Base-by-base conservation (phyloP, 2,797 vertebrate genomes). In the Otolemur crassicaudatus region DNA sequence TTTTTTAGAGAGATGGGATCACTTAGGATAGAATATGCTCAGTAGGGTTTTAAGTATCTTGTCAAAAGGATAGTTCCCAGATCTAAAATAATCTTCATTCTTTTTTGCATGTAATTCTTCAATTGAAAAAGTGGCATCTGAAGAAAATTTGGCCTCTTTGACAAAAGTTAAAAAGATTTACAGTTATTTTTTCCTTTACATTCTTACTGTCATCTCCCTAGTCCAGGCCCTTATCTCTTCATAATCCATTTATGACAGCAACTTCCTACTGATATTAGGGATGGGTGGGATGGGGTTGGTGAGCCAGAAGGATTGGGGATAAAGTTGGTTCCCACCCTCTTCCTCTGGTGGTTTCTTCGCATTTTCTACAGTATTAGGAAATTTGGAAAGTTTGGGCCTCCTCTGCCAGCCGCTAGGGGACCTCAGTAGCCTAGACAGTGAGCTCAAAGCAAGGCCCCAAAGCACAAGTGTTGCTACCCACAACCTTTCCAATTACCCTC, bases 61-160 rank as follows among this genome's bases (percentile, higher is more conserved):
- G n/a, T 80, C 85, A 77, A 95, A 92, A 76, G 58, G 81, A 87
- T 86, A 96, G 95, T n/a, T 19, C 23, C 79, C 22, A 31, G 23
- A 87, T 94, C 92, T 69, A 65, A 58, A 84, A 93, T 53, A 95
- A 95, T 40, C 34, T 56, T 37, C 16, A 94, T 79, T 94, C 49
- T 94, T 97, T 76, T 93, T 93, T 88, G 53, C 5, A 6, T 91
- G 61, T n/a, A 90, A 70, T 60, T 97, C 40, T 60, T 76, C 75
- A 87, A 60, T 43, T 53, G 13, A 88, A 92, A 86, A 84, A 65
- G 34, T 81, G 31, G 7, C 70, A 37, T 67, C 60, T 61, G 56
- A 84, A 84, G 67, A 91, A 93, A 80, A 72, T 23, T 9, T 40
- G 76, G 22, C 56, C 70, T 95, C 20, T 27, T 77, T 77, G 83